These are phyloP conservation scores for Aurelia aurita DNA, from an alignment of 30 jellyfish, hydroid and myxozoan genomes.

Conservation along the genomic window DNA sequence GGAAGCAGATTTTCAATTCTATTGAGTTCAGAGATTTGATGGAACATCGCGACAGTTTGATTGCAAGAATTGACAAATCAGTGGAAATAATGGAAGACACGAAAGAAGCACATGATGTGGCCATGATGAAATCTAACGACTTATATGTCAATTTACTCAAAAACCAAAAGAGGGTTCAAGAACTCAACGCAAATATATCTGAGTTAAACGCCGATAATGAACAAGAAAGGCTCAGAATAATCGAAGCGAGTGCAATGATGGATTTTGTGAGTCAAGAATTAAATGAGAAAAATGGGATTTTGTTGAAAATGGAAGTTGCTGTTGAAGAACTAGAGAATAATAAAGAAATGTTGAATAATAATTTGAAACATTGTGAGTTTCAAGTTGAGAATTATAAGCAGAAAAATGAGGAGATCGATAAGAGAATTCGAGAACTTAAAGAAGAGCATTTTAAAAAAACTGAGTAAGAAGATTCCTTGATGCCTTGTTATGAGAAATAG, in stretches of 20 bases:
- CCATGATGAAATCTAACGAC: constrained; percentile 34
- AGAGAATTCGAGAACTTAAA: constrained; percentile 26
- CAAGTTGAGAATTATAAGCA: constrained; percentile 19
- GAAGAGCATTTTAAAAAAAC: background rate
- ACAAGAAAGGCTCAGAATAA: constrained; percentile 8
- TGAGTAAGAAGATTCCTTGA: too few relatives aligned
- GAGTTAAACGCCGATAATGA: constrained; percentile 52
- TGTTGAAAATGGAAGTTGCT: constrained; percentile 47
- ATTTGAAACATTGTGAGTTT: constrained; percentile 17
- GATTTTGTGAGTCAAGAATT: constrained; percentile 64
- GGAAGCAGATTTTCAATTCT: constrained; percentile 71
- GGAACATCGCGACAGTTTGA: constrained; percentile 63
- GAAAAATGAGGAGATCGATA: constrained; percentile 25
- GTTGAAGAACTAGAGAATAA: constrained; percentile 52
- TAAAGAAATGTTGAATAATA: constrained; percentile 49
- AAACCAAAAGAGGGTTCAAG: constrained; percentile 60
- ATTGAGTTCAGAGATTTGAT: constrained; percentile 51
- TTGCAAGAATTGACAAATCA: constrained; percentile 60
- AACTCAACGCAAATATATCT: constrained; percentile 34
- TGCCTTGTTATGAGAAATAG: too few relatives aligned
- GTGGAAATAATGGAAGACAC: constrained; percentile 60
- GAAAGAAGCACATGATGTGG: constrained; percentile 50
- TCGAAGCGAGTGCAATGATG: constrained; percentile 49
- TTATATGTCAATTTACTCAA: constrained; percentile 34
- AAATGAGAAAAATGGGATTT: constrained; percentile 53